Percentiles rank a stretch among this genome's conserved stretches.
phyloP scores from a whole-genome alignment of 1,140 invertebrate genomes.

The Drosophila pseudoobscura region DNA sequence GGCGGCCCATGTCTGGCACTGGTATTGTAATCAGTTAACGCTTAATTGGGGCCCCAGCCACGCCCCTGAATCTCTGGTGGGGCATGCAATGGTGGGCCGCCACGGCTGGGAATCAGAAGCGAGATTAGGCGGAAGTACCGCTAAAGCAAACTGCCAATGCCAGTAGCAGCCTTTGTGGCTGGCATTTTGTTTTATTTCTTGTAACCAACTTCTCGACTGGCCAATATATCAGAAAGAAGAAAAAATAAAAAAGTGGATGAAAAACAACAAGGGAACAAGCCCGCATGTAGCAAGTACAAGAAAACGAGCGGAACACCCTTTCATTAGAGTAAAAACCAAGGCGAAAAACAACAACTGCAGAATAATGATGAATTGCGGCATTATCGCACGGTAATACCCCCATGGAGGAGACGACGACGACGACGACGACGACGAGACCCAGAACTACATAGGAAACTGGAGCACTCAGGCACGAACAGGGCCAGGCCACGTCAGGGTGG shows the following conservation, averaged over 20 bases:
- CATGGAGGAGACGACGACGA: slow-evolving; percentile 13
- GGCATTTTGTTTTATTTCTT: slow-evolving; percentile 54
- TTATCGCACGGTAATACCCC: slow-evolving; percentile 72
- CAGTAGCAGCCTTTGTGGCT: not conserved
- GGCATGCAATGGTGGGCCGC: slow-evolving; percentile 44
- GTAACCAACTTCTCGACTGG: slow-evolving; percentile 49
- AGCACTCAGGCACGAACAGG: slow-evolving; percentile 72
- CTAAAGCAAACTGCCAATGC: slow-evolving; percentile 13
- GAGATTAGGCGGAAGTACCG: slow-evolving; percentile 51
- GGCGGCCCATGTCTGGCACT: slow-evolving; percentile 43
- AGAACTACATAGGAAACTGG: slow-evolving; percentile 54
- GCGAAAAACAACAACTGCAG: slow-evolving; percentile 39
- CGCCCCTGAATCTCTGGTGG: slow-evolving; percentile 27
- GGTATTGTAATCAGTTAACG: slow-evolving; percentile 74
- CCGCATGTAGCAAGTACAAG: not conserved
- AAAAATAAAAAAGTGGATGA: not conserved
- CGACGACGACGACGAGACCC: not conserved
- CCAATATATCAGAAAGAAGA: slow-evolving; percentile 68
- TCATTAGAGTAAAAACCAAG: slow-evolving; percentile 59
- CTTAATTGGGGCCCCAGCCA: slow-evolving; percentile 67
- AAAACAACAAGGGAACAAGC: not conserved
- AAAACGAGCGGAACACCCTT: slow-evolving; percentile 62
- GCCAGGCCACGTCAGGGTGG: slow-evolving; percentile 25
- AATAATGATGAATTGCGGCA: slow-evolving; percentile 81
- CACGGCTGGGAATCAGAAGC: slow-evolving; percentile 39